Evolutionary conservation across 2,113 vertebrate genomes (phyloP), one percentile per base, ranked within the genome.

Genomic region (Marmota monax): DNA sequence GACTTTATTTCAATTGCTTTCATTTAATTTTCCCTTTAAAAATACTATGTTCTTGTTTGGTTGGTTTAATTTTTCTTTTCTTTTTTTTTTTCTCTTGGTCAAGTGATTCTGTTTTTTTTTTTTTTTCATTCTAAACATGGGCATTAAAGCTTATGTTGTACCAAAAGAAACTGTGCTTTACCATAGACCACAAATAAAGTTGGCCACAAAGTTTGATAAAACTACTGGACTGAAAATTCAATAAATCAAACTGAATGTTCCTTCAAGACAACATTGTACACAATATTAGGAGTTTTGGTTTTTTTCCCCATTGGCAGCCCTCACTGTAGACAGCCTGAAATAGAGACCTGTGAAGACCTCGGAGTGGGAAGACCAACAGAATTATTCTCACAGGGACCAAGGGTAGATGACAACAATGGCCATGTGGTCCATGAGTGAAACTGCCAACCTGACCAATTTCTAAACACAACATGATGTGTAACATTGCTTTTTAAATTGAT

Each of bases 401-500:
- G 48, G 0, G 84, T 91, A 88, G 94, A 72, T 6, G 87, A 97
- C 84, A 97, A 96, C 80, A 92, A 87, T 23, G 67, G 69, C 18
- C 84, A 86, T 93, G 94, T 79, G 94, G 97, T 93, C 74, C 76
- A 29, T 97, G 61, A 94, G 85, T 63, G 76, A 84, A 98, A 97
- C 90, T 97, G 94, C 96, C 97, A 96, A 90, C 90, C 80, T 97
- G 88, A 96, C 88, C 97, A 95, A 97, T 97, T 98, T 98, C 98
- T 98, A 97, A 98, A 92, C 88, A 98, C 92, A 96, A 97, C 89
- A 98, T 96, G 92, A 97, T 98, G 97, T 99, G 96, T 98, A 98
- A 98, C 88, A 56, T 97, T 98, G 96, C 97, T 98, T 98, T 98
- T 98, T 98, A 98, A 98, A 98, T 98, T 98, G 98, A 98, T 98